A percentile compares a stretch with the other conserved stretches of the same genome.
Evolutionary conservation across 2,113 vertebrate genomes (phyloP).

Genomic region (Dicaeum eximium): DNA sequence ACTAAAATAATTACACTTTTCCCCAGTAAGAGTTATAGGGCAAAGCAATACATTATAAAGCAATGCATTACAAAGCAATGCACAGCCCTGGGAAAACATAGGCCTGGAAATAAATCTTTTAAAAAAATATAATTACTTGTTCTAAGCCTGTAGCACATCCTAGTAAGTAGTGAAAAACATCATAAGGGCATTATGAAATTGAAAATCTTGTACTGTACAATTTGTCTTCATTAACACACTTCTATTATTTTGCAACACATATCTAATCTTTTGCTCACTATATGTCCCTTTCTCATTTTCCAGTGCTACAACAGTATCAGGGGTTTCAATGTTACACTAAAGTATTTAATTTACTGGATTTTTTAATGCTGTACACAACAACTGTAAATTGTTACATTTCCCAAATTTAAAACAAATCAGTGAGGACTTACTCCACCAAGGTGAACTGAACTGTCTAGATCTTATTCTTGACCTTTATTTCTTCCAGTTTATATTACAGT

Average conservation of each 20-base stretch:
- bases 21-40: not conserved
- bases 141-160: constrained; percentile 34
- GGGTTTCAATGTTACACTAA: not conserved
- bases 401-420: not conserved
- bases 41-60: constrained; percentile 21
- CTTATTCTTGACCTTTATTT: not conserved
- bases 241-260: not conserved
- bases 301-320: not conserved
- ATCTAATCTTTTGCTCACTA: not conserved
- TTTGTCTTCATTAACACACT: constrained; percentile 33
- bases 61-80: constrained; percentile 20
- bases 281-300: not conserved
- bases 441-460: not conserved
- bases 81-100: constrained; percentile 31
- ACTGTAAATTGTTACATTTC: not conserved
- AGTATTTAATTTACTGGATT: not conserved
- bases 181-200: constrained; percentile 1
- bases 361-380: not conserved
- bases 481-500: not conserved
- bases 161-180: not conserved
- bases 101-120: constrained; percentile 37
- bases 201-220: not conserved
- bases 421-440: not conserved
- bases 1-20: constrained; percentile 14
- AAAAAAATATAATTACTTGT: constrained; percentile 48